Conservation (phyloP, 2,113 vertebrate species). For the Ailurus styani region DNA sequence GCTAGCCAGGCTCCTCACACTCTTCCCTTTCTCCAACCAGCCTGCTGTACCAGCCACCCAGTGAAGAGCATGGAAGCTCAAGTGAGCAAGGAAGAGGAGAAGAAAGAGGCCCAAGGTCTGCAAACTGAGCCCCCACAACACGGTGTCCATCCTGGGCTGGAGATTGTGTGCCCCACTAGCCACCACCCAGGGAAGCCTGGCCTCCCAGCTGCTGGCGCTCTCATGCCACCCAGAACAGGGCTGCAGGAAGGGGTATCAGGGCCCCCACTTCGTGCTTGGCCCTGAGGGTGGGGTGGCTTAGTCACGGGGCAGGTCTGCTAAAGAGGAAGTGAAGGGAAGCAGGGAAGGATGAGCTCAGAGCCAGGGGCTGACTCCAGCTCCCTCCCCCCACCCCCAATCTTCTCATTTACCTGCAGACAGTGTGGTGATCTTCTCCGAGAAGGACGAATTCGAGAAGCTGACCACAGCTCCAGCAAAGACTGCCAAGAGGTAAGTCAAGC, state of each 20-base stretch:
- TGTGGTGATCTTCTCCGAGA: slow-evolving; percentile 95
- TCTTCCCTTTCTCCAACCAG: slow-evolving; percentile 77
- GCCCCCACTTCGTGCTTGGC: neutral
- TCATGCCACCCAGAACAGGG: neutral
- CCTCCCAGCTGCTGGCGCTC: neutral
- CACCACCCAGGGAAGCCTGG: neutral
- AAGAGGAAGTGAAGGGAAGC: neutral
- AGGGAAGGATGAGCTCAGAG: neutral
- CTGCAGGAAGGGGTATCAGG: neutral
- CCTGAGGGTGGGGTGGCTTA: neutral
- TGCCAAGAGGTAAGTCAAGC: slow-evolving; percentile 88
- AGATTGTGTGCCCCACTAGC: neutral
- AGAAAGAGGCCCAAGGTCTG: slow-evolving; percentile 94
- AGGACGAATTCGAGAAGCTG: slow-evolving; percentile 96
- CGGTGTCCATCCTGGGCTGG: neutral
- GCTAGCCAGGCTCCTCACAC: slow-evolving; percentile 16
- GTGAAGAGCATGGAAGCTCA: slow-evolving; percentile 92
- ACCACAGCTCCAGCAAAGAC: slow-evolving; percentile 91
- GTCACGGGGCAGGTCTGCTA: neutral
- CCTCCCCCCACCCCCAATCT: neutral
- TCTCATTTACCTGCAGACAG: slow-evolving; percentile 82
- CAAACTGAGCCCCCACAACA: neutral
- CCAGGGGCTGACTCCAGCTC: neutral
- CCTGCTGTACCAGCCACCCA: slow-evolving; percentile 92
- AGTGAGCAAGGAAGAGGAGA: slow-evolving; percentile 91